A percentile compares a stretch with the other conserved stretches of the same genome.
Evolutionary conservation across 2,113 vertebrate species (phyloP).

Genomic region (Pterocles burchelli): DNA sequence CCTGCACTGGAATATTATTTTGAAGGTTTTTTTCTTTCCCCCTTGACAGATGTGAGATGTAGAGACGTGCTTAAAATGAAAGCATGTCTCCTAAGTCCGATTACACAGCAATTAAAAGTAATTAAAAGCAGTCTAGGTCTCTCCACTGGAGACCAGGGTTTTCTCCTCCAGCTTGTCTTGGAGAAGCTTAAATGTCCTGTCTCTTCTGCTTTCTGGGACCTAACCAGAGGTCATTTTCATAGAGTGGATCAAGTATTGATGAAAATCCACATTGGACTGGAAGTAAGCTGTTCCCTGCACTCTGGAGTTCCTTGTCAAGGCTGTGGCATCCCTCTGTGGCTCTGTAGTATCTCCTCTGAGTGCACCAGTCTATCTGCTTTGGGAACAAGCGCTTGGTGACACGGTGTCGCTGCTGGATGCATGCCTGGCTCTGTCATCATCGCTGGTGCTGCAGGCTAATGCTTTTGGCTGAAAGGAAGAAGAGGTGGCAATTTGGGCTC

Average conservation of each 20-base stretch:
- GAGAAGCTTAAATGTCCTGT: background rate
- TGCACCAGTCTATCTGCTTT: background rate
- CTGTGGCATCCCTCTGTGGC: accelerated
- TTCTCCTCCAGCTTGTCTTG: background rate
- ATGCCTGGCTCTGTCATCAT: accelerated
- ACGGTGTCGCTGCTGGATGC: accelerated
- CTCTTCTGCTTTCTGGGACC: background rate
- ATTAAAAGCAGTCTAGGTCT: background rate
- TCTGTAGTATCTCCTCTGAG: background rate
- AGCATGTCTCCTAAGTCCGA: background rate
- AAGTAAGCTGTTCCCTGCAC: background rate
- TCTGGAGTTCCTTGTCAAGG: background rate
- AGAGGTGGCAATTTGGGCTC: background rate
- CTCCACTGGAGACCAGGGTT: background rate
- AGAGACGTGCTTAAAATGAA: background rate
- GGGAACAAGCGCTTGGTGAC: background rate
- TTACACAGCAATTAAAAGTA: slow-evolving; percentile 24
- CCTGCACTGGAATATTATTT: background rate
- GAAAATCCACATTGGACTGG: background rate
- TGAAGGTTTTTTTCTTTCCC: background rate
- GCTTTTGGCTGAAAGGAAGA: background rate
- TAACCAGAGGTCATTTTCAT: background rate
- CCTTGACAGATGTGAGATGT: background rate
- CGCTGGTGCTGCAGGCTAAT: background rate
- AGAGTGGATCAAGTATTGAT: background rate